These are phyloP conservation scores for Heterodera schachtii DNA, from an alignment of 1,140 invertebrate genomes.

Conservation along the genomic window DNA sequence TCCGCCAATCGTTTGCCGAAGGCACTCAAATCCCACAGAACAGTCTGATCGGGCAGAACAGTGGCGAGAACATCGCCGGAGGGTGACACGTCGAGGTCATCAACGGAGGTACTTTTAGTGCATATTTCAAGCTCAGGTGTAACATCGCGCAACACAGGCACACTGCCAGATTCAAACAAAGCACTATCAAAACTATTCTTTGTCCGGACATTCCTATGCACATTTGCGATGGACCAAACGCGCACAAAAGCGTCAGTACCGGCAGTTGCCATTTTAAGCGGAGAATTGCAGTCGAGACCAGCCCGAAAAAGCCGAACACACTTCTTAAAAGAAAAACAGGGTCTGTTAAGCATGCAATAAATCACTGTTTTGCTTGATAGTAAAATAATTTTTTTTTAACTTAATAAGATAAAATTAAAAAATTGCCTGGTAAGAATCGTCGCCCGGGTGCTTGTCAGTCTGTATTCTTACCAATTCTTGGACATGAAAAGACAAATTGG, in stretches of 20 bases:
- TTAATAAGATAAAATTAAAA: too few relatives aligned
- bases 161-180: background rate
- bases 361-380: background rate
- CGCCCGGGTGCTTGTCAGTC: slow-evolving; percentile 19
- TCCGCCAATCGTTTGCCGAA: slow-evolving; percentile 5
- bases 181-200: background rate
- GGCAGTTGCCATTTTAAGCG: slow-evolving; percentile 29
- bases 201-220: slow-evolving; percentile 6
- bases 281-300: background rate
- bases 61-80: slow-evolving; percentile 30
- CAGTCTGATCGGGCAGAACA: slow-evolving; percentile 18
- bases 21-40: slow-evolving; percentile 25
- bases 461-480: slow-evolving; percentile 5
- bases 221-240: slow-evolving; percentile 18
- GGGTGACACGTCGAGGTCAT: slow-evolving; percentile 34
- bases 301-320: slow-evolving; percentile 30
- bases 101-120: slow-evolving; percentile 21
- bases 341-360: too few relatives aligned
- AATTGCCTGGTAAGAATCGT: slow-evolving; percentile 30
- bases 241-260: slow-evolving; percentile 34
- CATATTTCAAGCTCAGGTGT: slow-evolving; percentile 33
- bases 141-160: slow-evolving; percentile 6
- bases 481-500: slow-evolving; percentile 3
- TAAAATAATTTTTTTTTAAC: too few relatives aligned
- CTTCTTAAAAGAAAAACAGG: slow-evolving; percentile 23